These are phyloP conservation scores for Prostheceraeus crozeri DNA, from an alignment of 2,888 invertebrate genomes.

Conservation along the genomic window DNA sequence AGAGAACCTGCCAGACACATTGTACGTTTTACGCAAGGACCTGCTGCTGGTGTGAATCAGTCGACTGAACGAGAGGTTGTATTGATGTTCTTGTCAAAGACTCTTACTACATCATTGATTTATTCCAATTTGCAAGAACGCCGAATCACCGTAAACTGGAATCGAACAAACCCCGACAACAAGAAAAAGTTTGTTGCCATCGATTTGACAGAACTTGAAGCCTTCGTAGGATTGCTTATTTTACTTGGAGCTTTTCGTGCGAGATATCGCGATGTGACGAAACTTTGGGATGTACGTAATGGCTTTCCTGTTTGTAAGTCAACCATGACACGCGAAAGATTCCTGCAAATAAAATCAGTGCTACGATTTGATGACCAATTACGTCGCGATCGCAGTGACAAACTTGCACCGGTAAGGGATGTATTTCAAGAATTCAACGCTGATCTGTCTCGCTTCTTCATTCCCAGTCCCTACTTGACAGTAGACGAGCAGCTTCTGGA, in stretches of 20 bases:
- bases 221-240: neutral
- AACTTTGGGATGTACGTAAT: constrained; percentile 13
- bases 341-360: constrained; percentile 5
- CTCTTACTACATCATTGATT: no score
- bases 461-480: constrained; percentile 12
- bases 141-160: neutral
- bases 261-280: neutral
- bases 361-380: constrained; percentile 18
- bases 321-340: neutral
- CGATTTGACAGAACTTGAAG: neutral
- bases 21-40: no score
- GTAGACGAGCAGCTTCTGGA: constrained; percentile 20
- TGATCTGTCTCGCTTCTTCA: neutral
- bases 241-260: constrained; percentile 22
- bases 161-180: neutral
- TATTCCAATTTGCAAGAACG: no score
- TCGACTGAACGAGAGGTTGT: no score
- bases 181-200: neutral
- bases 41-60: no score
- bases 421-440: constrained; percentile 3
- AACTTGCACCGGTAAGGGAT: constrained; percentile 19
- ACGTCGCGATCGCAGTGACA: neutral
- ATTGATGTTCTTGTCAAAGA: no score
- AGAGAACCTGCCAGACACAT: no score
- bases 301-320: constrained; percentile 11